These are phyloP conservation scores for Autographa pulchrina DNA, from an alignment of 2,888 invertebrate species.

Conservation along the genomic window DNA sequence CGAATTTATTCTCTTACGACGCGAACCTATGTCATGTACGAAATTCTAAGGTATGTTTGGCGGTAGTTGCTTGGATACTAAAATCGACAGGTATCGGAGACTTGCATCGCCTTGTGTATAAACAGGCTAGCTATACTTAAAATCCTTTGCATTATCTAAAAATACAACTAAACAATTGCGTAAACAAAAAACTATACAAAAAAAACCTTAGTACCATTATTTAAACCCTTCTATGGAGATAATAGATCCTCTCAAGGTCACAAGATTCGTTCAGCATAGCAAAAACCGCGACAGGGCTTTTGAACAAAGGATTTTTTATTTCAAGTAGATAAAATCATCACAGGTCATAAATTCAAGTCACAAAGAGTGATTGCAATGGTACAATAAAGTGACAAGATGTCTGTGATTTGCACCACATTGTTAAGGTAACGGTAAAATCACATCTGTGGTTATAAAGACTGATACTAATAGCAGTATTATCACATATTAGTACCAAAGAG, in stretches of 20 bases:
- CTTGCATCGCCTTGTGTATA: too few relatives aligned
- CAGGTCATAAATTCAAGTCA: background rate
- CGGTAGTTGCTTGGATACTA: too few relatives aligned
- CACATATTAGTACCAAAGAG: background rate
- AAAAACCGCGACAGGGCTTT: background rate
- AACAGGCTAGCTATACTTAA: too few relatives aligned
- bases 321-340: background rate
- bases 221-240: background rate
- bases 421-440: background rate
- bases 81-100: too few relatives aligned
- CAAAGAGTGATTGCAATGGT: background rate
- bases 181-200: background rate
- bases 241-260: background rate
- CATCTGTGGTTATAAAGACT: background rate
- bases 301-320: background rate
- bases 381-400: background rate
- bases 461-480: background rate
- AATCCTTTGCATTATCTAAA: too few relatives aligned
- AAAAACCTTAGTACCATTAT: background rate
- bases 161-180: too few relatives aligned
- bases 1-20: too few relatives aligned
- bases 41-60: too few relatives aligned
- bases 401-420: background rate
- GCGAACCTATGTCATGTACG: too few relatives aligned
- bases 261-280: background rate